Percentiles rank a stretch among this genome's conserved stretches.
phyloP scores from a whole-genome alignment of 2,888 invertebrate species.

The Lasius fuliginosus region DNA sequence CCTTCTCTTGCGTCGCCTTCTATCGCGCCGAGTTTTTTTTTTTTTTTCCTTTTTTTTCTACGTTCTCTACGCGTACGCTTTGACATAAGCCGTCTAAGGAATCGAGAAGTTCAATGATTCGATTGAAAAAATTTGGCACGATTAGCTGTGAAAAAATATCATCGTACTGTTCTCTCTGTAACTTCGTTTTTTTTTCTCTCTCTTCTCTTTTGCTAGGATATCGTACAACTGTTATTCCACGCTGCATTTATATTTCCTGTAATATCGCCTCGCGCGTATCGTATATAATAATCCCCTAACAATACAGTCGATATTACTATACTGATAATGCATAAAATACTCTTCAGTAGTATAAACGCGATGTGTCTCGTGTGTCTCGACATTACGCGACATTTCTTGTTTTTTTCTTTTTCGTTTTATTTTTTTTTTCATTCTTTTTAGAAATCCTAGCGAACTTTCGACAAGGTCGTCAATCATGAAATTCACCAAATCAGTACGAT shows the following conservation, averaged over 20 bases:
- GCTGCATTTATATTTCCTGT: constrained; percentile 7
- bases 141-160: constrained; percentile 81
- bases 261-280: constrained; percentile 39
- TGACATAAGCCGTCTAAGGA: constrained; percentile 42
- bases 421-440: constrained; percentile 21
- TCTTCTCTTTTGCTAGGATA: constrained; percentile 36
- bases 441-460: constrained; percentile 61
- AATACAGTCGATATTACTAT: constrained; percentile 64
- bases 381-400: constrained; percentile 23
- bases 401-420: background rate
- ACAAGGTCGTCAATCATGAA: constrained; percentile 51
- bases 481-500: constrained; percentile 35
- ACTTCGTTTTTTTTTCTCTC: constrained; percentile 38
- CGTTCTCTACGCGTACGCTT: background rate
- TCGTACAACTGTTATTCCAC: constrained; percentile 31
- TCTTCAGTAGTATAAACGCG: constrained; percentile 68
- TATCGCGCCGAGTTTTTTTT: constrained; percentile 18
- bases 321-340: constrained; percentile 72
- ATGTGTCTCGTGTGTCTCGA: constrained; percentile 25
- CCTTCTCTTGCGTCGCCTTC: background rate
- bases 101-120: constrained; percentile 61
- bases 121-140: constrained; percentile 81
- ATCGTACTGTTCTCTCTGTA: constrained; percentile 70
- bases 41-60: background rate
- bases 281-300: constrained; percentile 58